phyloP scores from a whole-genome alignment of 2,113 vertebrate genomes.

The human region DNA sequence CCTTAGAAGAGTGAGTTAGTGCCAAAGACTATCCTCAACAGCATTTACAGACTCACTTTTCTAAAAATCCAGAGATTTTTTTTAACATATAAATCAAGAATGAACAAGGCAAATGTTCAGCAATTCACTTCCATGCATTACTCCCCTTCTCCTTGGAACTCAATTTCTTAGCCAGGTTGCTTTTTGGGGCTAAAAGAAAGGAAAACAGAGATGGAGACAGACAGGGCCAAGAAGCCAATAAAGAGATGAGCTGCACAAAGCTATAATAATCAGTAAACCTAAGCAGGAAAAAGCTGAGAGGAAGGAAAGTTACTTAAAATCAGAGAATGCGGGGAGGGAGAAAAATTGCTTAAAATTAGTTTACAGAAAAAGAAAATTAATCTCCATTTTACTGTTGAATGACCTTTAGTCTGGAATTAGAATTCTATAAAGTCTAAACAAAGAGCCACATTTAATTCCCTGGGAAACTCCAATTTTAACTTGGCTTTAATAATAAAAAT shows the following conservation, averaged over 20 bases:
- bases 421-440: constrained; percentile 52
- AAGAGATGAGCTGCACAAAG: background rate
- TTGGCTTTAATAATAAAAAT: constrained; percentile 34
- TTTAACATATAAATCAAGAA: constrained; percentile 62
- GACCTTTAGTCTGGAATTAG: background rate
- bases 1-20: constrained; percentile 50
- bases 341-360: background rate
- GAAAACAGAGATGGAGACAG: constrained; percentile 31
- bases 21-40: constrained; percentile 69
- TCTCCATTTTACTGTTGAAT: background rate
- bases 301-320: constrained; percentile 27
- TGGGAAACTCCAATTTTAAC: constrained; percentile 34
- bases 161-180: constrained; percentile 38
- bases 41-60: constrained; percentile 72
- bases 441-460: constrained; percentile 48
- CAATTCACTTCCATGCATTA: constrained; percentile 38
- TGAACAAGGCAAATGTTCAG: constrained; percentile 46
- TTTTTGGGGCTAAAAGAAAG: background rate
- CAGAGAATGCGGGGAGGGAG: background rate
- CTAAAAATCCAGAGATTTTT: constrained; percentile 39
- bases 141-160: constrained; percentile 10
- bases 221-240: constrained; percentile 6
- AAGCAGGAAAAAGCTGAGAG: background rate
- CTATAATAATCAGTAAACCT: constrained; percentile 7
- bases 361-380: background rate